Percentiles rank a stretch among this genome's conserved stretches.
Conservation (phyloP, 2,888 invertebrate genomes). For the Nephrotoma appendiculata region DNA sequence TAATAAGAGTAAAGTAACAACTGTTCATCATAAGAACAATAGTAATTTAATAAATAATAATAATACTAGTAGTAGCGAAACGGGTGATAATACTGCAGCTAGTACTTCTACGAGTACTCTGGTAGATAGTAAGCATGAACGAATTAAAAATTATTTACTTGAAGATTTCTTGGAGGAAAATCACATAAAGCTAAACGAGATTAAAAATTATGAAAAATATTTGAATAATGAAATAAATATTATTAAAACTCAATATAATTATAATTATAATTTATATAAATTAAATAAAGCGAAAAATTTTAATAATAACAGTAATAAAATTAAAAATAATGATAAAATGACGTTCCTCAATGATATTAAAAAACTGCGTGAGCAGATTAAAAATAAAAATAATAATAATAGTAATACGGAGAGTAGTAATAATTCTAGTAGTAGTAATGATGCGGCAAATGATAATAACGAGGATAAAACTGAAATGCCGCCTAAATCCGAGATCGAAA, state of each 20-base stretch:
- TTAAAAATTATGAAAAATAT: slow-evolving; percentile 27
- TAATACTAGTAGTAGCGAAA: slow-evolving; percentile 11
- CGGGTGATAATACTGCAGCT: slow-evolving; percentile 19
- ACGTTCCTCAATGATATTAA: slow-evolving; percentile 28
- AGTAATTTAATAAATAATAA: not conserved
- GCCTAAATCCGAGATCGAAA: not conserved
- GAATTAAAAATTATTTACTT: slow-evolving; percentile 39
- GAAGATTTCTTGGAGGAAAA: slow-evolving; percentile 36
- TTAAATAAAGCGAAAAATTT: slow-evolving; percentile 19
- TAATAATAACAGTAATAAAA: slow-evolving; percentile 21
- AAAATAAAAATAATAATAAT: not conserved
- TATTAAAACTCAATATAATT: slow-evolving; percentile 24
- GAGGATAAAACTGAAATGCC: not conserved
- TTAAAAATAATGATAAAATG: slow-evolving; percentile 21
- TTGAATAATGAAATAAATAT: slow-evolving; percentile 24
- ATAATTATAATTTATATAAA: slow-evolving; percentile 29
- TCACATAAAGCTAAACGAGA: slow-evolving; percentile 26
- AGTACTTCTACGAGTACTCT: slow-evolving; percentile 12
- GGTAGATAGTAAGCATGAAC: slow-evolving; percentile 19
- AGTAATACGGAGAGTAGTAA: not conserved
- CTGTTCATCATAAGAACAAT: not conserved
- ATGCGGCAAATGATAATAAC: not conserved
- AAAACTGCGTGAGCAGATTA: slow-evolving; percentile 26
- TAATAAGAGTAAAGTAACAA: not conserved
- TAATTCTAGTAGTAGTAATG: not conserved